Conservation (phyloP, 2,888 invertebrate genomes). For the Lacanobia oleracea region DNA sequence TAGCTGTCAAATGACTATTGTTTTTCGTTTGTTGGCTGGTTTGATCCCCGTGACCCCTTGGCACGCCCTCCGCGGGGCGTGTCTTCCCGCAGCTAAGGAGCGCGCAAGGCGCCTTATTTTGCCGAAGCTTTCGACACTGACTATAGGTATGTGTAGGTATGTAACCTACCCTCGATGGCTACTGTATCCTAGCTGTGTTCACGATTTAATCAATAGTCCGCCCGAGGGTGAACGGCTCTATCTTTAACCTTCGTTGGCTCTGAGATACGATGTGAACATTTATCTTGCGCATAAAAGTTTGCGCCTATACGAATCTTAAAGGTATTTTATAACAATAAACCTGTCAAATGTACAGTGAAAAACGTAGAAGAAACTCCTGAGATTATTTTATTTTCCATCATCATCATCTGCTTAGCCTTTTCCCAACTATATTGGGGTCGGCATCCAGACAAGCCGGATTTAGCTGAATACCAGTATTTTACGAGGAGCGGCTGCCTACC, state of each 20-base stretch:
- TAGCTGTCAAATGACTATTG: conserved; percentile 70
- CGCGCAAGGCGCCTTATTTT: conserved; percentile 80
- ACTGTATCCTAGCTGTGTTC: conserved; percentile 33
- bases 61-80: conserved; percentile 81
- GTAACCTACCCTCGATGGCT: conserved; percentile 43
- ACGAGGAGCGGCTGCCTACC: no score
- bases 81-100: conserved; percentile 76
- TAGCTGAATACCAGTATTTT: no score
- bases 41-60: conserved; percentile 77
- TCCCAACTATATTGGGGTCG: no score
- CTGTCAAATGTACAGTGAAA: no score
- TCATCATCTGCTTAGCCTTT: no score
- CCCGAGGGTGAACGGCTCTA: conserved; percentile 21
- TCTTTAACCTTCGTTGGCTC: conserved; percentile 41
- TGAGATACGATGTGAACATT: not conserved
- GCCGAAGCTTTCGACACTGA: conserved; percentile 72
- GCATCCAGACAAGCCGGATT: no score
- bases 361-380: no score
- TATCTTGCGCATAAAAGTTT: not conserved
- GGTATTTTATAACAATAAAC: no score
- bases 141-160: conserved; percentile 62
- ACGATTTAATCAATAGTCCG: conserved; percentile 64
- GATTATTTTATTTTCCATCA: no score
- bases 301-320: not conserved
- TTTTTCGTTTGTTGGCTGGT: conserved; percentile 76